phyloP scores from a whole-genome alignment of 1,140 invertebrate species.

The Lutraria rhynchaena region DNA sequence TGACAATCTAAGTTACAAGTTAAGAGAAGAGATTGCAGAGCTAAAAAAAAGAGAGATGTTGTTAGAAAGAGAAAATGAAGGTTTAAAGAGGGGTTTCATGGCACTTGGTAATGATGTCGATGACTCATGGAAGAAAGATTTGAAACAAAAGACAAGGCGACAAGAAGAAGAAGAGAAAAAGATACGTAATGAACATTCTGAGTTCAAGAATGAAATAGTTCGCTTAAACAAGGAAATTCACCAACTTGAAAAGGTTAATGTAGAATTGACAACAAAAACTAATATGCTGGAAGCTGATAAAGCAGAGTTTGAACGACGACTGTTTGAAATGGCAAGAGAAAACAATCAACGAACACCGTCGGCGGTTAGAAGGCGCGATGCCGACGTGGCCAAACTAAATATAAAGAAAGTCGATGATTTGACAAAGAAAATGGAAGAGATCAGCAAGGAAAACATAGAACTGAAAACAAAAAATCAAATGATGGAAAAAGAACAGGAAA shows the following conservation, averaged over 20 bases:
- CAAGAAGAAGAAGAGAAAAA: conserved; percentile 52
- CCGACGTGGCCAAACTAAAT: conserved; percentile 11
- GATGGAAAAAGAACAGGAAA: conserved; percentile 47
- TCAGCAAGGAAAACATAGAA: conserved; percentile 37
- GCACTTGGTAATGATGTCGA: conserved; percentile 45
- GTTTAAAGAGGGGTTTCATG: conserved; percentile 53
- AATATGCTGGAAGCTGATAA: conserved; percentile 48
- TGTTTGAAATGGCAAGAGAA: conserved; percentile 42
- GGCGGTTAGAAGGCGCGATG: conserved; percentile 9
- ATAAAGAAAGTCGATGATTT: conserved; percentile 42
- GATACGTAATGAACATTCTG: conserved; percentile 45
- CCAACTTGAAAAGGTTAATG: conserved; percentile 46
- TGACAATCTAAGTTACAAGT: conserved; percentile 48
- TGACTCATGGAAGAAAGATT: conserved; percentile 43
- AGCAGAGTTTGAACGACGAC: conserved; percentile 43
- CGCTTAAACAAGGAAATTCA: conserved; percentile 48
- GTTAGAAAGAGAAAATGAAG: conserved; percentile 46
- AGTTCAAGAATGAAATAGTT: conserved; percentile 39
- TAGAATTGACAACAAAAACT: conserved; percentile 43
- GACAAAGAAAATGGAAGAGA: conserved; percentile 6
- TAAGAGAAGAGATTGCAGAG: conserved; percentile 43
- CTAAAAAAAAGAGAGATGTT: conserved; percentile 37
- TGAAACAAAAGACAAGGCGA: conserved; percentile 47
- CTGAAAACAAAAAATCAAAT: conserved; percentile 34
- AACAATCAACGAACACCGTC: conserved; percentile 35